Percentiles rank a stretch among this genome's conserved stretches.
phyloP scores from a whole-genome alignment of 1,140 invertebrate species.

The Frieseomelitta varia region DNA sequence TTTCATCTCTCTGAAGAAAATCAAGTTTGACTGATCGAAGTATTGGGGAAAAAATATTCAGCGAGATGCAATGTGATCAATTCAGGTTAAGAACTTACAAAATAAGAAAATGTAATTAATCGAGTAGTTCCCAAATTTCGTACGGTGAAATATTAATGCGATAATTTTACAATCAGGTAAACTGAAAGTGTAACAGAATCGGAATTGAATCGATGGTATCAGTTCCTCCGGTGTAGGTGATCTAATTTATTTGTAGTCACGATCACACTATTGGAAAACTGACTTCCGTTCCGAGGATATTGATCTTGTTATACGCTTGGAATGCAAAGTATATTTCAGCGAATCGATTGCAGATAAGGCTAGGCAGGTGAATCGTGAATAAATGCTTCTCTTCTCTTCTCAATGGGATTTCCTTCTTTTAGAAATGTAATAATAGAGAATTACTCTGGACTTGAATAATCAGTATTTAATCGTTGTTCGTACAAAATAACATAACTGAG shows the following conservation, averaged over 20 bases:
- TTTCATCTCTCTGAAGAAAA: too few relatives aligned
- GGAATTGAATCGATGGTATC: background rate
- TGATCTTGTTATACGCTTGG: background rate
- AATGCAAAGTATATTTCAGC: background rate
- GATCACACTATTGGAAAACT: background rate
- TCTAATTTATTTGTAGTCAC: slow-evolving; percentile 1
- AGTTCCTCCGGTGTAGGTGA: background rate
- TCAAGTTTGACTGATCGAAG: too few relatives aligned
- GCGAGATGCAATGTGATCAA: background rate
- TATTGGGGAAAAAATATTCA: background rate
- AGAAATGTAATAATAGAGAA: background rate
- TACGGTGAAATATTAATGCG: background rate
- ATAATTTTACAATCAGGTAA: background rate
- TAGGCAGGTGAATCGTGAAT: background rate
- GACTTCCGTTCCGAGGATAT: slow-evolving; percentile 7
- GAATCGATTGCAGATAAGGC: background rate
- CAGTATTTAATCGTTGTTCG: background rate
- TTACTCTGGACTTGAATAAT: background rate
- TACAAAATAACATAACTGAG: background rate
- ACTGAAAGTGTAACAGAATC: background rate
- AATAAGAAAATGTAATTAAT: background rate
- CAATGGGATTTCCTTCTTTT: background rate
- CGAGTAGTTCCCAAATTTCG: too few relatives aligned
- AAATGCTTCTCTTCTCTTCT: background rate
- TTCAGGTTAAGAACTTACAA: background rate